phyloP scores from a whole-genome alignment of 2,113 vertebrate species.

The Cercopithecus mona region DNA sequence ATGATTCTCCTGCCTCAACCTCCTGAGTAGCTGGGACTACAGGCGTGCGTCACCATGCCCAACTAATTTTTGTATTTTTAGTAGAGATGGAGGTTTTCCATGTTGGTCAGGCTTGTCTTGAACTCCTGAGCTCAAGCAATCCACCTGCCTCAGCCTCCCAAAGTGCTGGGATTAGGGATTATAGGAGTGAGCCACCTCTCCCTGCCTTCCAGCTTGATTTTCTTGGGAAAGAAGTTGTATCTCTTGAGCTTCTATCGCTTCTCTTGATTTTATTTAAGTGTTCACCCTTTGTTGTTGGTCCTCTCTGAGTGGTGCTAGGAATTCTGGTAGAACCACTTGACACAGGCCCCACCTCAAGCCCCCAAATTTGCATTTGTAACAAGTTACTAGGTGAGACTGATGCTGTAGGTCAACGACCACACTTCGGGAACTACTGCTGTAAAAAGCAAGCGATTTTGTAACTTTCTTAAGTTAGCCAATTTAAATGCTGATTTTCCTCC shows the following conservation, averaged over 20 bases:
- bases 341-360: neutral
- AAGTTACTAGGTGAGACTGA: neutral
- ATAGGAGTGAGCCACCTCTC: no score
- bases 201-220: neutral
- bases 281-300: neutral
- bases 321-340: neutral
- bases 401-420: neutral
- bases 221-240: neutral
- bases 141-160: no score
- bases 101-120: no score
- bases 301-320: neutral
- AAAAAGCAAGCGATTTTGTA: neutral
- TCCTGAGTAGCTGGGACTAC: no score
- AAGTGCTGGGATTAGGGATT: no score
- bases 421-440: neutral
- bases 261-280: neutral
- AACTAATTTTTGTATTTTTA: no score
- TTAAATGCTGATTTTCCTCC: constrained; percentile 34
- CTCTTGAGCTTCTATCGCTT: neutral
- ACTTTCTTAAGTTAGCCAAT: neutral
- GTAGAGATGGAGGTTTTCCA: no score
- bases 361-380: neutral
- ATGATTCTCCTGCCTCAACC: no score
- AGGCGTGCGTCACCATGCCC: no score
- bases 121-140: no score